These are phyloP conservation scores for Odontesthes bonariensis DNA, from an alignment of 2,113 vertebrate species.

Conservation along the genomic window DNA sequence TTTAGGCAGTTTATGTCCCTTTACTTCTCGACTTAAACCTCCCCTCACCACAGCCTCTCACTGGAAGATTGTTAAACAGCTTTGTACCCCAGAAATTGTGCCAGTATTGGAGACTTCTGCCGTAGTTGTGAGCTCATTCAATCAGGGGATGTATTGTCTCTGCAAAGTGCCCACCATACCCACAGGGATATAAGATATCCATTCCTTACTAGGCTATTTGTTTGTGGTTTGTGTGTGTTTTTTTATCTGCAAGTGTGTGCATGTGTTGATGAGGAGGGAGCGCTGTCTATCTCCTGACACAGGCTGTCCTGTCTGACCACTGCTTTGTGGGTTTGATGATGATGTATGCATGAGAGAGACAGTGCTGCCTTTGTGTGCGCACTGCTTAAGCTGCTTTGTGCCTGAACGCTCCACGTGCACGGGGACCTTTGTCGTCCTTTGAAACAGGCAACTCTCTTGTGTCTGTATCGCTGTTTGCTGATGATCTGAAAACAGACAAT, in stretches of 20 bases:
- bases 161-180: conserved; percentile 57
- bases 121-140: conserved; percentile 48
- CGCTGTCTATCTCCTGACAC: conserved; percentile 50
- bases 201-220: conserved; percentile 62
- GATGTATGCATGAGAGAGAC: conserved; percentile 50
- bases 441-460: conserved; percentile 68
- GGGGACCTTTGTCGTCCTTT: conserved; percentile 64
- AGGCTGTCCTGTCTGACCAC: conserved; percentile 53
- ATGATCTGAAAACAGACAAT: conserved; percentile 80
- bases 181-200: conserved; percentile 54
- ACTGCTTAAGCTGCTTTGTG: conserved; percentile 62
- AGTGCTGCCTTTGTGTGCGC: conserved; percentile 62
- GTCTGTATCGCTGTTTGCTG: conserved; percentile 74
- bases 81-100: conserved; percentile 49
- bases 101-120: conserved; percentile 62
- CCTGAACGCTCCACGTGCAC: conserved; percentile 61
- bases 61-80: conserved; percentile 65
- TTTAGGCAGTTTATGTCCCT: not conserved
- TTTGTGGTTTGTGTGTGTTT: conserved; percentile 26
- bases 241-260: conserved; percentile 25
- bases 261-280: conserved; percentile 40
- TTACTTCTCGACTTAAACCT: conserved; percentile 11
- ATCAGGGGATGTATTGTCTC: conserved; percentile 52
- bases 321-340: conserved; percentile 61
- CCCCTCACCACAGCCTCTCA: conserved; percentile 39